Conservation (phyloP, 1,140 invertebrate genomes). For the Riptortus pedestris region DNA sequence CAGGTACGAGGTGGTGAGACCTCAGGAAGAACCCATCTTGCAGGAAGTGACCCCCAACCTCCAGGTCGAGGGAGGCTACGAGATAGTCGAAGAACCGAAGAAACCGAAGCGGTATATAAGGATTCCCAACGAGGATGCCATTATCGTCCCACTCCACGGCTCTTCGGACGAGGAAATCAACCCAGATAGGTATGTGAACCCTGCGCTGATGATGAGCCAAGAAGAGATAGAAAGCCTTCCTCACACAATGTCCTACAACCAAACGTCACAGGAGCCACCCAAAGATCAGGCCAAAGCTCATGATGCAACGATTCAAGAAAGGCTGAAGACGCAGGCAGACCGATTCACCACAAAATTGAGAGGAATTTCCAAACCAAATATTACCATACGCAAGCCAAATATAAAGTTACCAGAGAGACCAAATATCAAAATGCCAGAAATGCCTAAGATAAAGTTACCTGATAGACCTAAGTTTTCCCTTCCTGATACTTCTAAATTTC, state of each 20-base stretch:
- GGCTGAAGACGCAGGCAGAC: conserved; percentile 44
- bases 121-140: conserved; percentile 19
- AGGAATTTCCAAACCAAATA: conserved; percentile 33
- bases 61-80: conserved; percentile 24
- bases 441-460: conserved; percentile 45
- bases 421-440: conserved; percentile 38
- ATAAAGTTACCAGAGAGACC: conserved; percentile 46
- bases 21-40: background rate
- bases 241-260: conserved; percentile 48
- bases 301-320: conserved; percentile 45
- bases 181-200: conserved; percentile 23
- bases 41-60: background rate
- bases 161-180: conserved; percentile 26
- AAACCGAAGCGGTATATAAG: conserved; percentile 15
- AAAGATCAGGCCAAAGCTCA: no score
- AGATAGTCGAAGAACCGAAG: background rate
- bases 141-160: conserved; percentile 27
- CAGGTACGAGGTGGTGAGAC: conserved; percentile 23
- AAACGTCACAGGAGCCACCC: conserved; percentile 48
- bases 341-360: conserved; percentile 29
- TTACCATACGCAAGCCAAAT: conserved; percentile 41
- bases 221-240: background rate
- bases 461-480: conserved; percentile 38
- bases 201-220: conserved; percentile 13
- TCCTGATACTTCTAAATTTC: conserved; percentile 39